Base-by-base conservation (phyloP, 2,888 invertebrate species). In the Sturmia bella region DNA sequence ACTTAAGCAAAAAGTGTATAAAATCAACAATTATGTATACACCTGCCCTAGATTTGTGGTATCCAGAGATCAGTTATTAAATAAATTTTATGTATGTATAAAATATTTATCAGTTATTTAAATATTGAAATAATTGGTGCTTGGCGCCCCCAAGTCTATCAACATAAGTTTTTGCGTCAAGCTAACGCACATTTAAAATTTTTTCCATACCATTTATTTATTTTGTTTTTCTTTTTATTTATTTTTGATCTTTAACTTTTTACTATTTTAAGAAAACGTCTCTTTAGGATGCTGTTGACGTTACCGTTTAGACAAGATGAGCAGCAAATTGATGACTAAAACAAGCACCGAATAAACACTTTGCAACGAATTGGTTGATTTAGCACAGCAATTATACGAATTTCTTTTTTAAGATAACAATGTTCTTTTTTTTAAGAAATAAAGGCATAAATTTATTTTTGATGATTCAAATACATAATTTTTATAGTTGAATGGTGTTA, bases 211-310 rank as follows among this genome's bases (percentile, higher is more conserved):
- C 1, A 0, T 56, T 68, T 50, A n/a, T 11, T 27, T 17, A 2
- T 43, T 13, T 64, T 64, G 81, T 68, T 80, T 64, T 37, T 45
- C 72, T 84, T 74, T 75, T 66, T n/a, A n/a, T n/a, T n/a, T n/a
- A n/a, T n/a, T n/a, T n/a, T n/a, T n/a, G n/a, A n/a, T n/a, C n/a
- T n/a, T n/a, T n/a, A n/a, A n/a, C n/a, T 70, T 68, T 70, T 50
- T 68, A 63, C 64, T 45, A 54, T 57, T 76, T 64, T 0, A 72
- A 87, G 89, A 84, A 87, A 86, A 75, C 87, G 87, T 74, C 85
- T 89, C 45, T 86, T 88, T 61, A 85, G 85, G 79, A 87, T 88
- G 86, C 80, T 89, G 83, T 84, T 87, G 68, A 87, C 87, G 43
- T 84, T 89, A 83, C 87, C 88, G 76, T 87, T 88, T 84, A 83